Percentiles rank a stretch among this genome's conserved stretches.
These are phyloP conservation scores for Tipula confusa DNA, from an alignment of 2,888 invertebrate genomes.

Conservation along the genomic window DNA sequence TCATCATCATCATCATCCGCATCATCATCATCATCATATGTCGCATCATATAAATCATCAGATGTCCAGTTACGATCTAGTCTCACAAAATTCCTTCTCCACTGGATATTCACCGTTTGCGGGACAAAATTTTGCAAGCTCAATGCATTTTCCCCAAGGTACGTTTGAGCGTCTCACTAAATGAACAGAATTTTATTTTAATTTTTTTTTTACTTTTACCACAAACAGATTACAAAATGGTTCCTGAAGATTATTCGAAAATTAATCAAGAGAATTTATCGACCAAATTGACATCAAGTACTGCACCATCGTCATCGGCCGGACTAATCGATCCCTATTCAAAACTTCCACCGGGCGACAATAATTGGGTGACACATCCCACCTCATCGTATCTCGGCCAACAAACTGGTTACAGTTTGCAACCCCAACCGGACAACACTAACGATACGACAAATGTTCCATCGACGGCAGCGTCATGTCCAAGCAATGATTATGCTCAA, in stretches of 20 bases:
- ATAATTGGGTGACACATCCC: conserved; percentile 20
- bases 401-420: neutral
- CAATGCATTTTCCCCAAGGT: conserved; percentile 48
- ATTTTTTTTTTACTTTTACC: neutral
- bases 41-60: conserved; percentile 38
- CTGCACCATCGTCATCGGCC: neutral
- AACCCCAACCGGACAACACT: neutral
- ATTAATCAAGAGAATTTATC: conserved; percentile 46
- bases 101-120: conserved; percentile 46
- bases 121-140: conserved; percentile 43
- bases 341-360: neutral
- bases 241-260: conserved; percentile 53
- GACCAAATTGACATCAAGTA: neutral
- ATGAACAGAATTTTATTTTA: neutral
- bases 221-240: conserved; percentile 55
- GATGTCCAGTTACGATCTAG: conserved; percentile 37
- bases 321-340: neutral
- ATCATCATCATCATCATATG: conserved; percentile 27
- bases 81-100: conserved; percentile 46
- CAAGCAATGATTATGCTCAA: conserved; percentile 32
- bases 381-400: neutral
- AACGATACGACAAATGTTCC: neutral
- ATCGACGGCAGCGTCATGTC: neutral
- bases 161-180: neutral
- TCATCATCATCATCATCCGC: conserved; percentile 40